phyloP scores from a whole-genome alignment of 2,113 vertebrate genomes.

The Petrocephalus microphthalmus region DNA sequence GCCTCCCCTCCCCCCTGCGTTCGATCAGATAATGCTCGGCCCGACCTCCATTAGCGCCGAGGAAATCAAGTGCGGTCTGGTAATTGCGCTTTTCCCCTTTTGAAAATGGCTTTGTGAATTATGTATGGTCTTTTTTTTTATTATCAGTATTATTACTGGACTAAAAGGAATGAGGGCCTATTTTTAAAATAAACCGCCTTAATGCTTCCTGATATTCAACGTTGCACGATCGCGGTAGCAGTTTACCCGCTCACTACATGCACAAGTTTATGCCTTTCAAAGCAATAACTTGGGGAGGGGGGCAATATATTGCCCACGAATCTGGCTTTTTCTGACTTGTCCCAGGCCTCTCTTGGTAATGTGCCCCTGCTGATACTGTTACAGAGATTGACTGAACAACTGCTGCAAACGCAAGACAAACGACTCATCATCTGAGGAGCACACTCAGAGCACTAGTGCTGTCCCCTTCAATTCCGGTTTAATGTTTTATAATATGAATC shows the following conservation, averaged over 20 bases:
- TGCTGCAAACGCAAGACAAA: neutral
- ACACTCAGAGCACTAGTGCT: neutral
- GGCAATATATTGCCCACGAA: neutral
- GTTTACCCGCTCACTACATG: neutral
- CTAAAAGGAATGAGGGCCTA: neutral
- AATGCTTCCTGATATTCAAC: neutral
- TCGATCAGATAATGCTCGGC: slow-evolving; percentile 19
- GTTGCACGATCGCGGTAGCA: neutral
- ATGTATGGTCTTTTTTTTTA: slow-evolving; percentile 13
- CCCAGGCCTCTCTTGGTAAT: neutral
- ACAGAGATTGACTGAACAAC: neutral
- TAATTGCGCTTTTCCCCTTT: slow-evolving; percentile 18
- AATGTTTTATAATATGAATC: neutral
- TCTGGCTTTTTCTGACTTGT: neutral
- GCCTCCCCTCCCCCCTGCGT: too few species aligned
- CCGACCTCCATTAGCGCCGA: slow-evolving; percentile 21
- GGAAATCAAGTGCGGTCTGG: slow-evolving; percentile 21
- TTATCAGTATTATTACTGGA: neutral
- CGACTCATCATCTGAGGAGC: neutral
- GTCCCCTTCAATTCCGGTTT: neutral
- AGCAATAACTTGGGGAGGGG: neutral
- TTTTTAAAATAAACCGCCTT: neutral
- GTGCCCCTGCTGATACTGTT: neutral
- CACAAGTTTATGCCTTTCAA: neutral
- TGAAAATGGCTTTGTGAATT: slow-evolving; percentile 26